These are phyloP conservation scores for Tinea pellionella DNA, from an alignment of 2,888 invertebrate species.

Conservation along the genomic window DNA sequence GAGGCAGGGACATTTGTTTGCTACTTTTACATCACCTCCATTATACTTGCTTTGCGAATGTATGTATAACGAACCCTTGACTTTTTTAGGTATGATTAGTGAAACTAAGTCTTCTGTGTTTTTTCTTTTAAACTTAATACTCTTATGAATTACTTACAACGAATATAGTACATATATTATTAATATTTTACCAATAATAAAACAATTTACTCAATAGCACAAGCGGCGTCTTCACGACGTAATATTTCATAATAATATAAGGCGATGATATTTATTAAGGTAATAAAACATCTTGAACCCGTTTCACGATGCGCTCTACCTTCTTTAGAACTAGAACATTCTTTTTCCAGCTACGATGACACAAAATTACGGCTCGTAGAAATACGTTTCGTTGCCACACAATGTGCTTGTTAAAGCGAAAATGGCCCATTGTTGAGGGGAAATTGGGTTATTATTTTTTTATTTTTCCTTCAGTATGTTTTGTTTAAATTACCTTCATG, in stretches of 20 bases:
- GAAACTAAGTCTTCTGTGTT: too few species aligned
- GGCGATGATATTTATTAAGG: slow-evolving; percentile 47
- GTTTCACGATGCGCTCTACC: slow-evolving; percentile 28
- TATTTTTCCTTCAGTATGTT: slow-evolving; percentile 12
- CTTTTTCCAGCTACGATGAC: slow-evolving; percentile 11
- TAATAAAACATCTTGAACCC: slow-evolving; percentile 45
- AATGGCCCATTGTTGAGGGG: slow-evolving; percentile 19
- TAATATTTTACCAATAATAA: not conserved
- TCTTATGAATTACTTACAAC: not conserved
- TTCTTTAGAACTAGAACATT: slow-evolving; percentile 6
- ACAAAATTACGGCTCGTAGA: slow-evolving; percentile 11
- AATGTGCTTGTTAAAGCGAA: slow-evolving; percentile 24
- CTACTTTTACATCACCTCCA: too few species aligned
- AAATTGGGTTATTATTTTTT: slow-evolving; percentile 25
- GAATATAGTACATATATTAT: not conserved
- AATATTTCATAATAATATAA: slow-evolving; percentile 48
- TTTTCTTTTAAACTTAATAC: too few species aligned
- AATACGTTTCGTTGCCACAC: slow-evolving; percentile 24
- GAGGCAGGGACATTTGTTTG: too few species aligned
- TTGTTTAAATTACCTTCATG: slow-evolving; percentile 12
- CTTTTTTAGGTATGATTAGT: too few species aligned
- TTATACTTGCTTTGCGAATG: too few species aligned
- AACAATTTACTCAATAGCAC: not conserved
- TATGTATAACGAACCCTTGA: too few species aligned
- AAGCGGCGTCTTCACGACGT: slow-evolving; percentile 16